These are phyloP conservation scores for Drosophila kurseongensis DNA, from an alignment of 1,140 invertebrate genomes.

Conservation along the genomic window DNA sequence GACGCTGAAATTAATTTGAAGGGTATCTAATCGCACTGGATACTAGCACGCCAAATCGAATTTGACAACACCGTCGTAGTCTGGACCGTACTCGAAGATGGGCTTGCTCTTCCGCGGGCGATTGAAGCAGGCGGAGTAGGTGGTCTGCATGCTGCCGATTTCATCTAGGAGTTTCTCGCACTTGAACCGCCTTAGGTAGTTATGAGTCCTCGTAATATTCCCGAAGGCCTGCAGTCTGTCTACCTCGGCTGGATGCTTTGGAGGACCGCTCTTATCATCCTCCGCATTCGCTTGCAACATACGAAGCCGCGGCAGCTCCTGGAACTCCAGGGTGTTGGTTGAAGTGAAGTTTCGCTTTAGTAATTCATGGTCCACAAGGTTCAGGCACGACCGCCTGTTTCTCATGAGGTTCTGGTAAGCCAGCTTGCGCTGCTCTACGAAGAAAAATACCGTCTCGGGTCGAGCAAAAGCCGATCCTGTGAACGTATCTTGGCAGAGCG, in stretches of 20 bases:
- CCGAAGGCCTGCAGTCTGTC: slow-evolving; percentile 51
- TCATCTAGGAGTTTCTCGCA: not conserved
- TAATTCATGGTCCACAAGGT: slow-evolving; percentile 20
- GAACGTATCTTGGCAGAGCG: slow-evolving; percentile 47
- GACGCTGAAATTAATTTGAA: not conserved
- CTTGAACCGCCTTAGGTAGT: slow-evolving; percentile 9
- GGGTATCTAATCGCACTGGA: not conserved
- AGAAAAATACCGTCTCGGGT: not conserved
- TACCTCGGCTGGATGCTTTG: not conserved
- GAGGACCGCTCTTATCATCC: slow-evolving; percentile 5
- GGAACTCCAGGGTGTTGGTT: slow-evolving; percentile 49
- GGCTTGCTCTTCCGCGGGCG: slow-evolving; percentile 4
- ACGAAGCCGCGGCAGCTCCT: slow-evolving; percentile 36
- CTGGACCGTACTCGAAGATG: slow-evolving; percentile 2
- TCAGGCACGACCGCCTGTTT: slow-evolving; percentile 19
- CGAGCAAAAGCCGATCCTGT: slow-evolving; percentile 4
- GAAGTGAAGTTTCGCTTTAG: slow-evolving; percentile 54
- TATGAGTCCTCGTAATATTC: slow-evolving; percentile 45
- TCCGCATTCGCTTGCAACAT: not conserved
- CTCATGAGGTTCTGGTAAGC: slow-evolving; percentile 33
- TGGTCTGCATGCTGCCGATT: slow-evolving; percentile 24
- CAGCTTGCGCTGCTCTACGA: slow-evolving; percentile 26
- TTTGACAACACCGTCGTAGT: slow-evolving; percentile 12
- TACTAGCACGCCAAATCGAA: slow-evolving; percentile 18
- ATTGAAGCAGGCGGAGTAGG: slow-evolving; percentile 26